Base-by-base conservation (phyloP, 1,140 invertebrate species). In the Zeugodacus cucurbitae region DNA sequence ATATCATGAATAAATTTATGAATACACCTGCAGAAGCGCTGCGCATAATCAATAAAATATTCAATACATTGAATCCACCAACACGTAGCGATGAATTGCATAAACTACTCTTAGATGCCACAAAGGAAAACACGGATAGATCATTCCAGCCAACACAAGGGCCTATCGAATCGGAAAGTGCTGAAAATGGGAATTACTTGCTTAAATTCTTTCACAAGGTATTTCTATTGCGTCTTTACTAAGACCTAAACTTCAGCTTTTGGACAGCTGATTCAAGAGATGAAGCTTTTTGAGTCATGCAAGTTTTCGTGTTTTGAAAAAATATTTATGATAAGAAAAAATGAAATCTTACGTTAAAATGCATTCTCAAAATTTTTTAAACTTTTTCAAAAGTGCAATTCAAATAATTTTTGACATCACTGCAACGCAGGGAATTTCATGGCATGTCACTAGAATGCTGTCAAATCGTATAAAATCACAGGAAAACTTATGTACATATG, bases 1-100 rank as follows among this genome's bases (percentile, higher is more conserved):
- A 93, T 41, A 93, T 93, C 54, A 93, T 93, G 93, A 92, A 92
- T 87, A 93, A 93, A 89, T 93, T 93, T 85, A 93, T 93, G 91
- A 93, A 92, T 87, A 91, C 92, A 29, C 93, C 93, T 37, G 92
- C 92, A 7, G 93, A 93, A 88, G 93, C 92, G 14, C 89, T 93
- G 11, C 90, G 90, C 87, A 93, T 93, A 88, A 82, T 93, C 0
- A 93, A 93, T 78, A 91, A 90, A 74, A 93, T 93, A n/a, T 89
- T 93, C 10, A 93, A 92, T 88, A 90, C 90, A 17, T 88, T 88
- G 5, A 92, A 90, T 70, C 64, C 89, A 34, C 85, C 78, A 5
- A 89, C 89, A 89, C 17, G 78, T 86, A 86, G 62, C 48, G 86
- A 87, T 41, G 62, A 70, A 58, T 29, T 62, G 3, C 70, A 86